Evolutionary conservation across 2,888 invertebrate species (phyloP).

Genomic region (Stenichneumon culpator): DNA sequence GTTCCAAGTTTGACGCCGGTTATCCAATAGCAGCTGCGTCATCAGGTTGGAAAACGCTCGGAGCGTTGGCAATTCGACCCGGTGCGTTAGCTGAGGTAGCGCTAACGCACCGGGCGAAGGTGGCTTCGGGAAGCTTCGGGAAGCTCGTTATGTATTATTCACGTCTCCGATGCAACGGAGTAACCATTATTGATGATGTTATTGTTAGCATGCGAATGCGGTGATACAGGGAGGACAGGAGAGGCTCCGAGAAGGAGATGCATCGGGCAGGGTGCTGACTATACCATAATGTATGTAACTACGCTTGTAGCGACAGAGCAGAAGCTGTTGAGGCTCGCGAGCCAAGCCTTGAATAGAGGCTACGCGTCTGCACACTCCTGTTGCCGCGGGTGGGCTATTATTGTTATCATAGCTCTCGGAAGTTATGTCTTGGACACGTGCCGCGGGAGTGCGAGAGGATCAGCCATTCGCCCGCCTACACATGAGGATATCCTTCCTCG

Average conservation of each 20-base stretch:
- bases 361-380: conserved; percentile 37
- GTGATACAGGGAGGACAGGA: conserved; percentile 35
- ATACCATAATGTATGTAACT: conserved; percentile 21
- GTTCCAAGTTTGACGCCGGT: too few species aligned
- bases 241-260: conserved; percentile 47
- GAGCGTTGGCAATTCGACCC: conserved; percentile 29
- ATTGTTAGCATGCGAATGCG: conserved; percentile 62
- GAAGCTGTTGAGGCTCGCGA: conserved; percentile 19
- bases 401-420: conserved; percentile 70
- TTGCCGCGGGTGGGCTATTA: conserved; percentile 46
- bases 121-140: conserved; percentile 3
- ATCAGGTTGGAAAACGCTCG: not conserved
- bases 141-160: conserved; percentile 69
- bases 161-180: conserved; percentile 63
- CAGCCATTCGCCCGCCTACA: conserved; percentile 33
- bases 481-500: conserved; percentile 41
- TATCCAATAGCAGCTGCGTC: not conserved
- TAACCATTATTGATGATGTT: conserved; percentile 71
- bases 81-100: conserved; percentile 42
- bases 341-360: conserved; percentile 27
- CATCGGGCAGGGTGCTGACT: not conserved
- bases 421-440: conserved; percentile 67
- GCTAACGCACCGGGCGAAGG: conserved; percentile 1
- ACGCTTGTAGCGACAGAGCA: not conserved
- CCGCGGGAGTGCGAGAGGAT: conserved; percentile 11